Evolutionary conservation across 1,140 invertebrate species (phyloP), one percentile per base, ranked within the genome.

Genomic region (Neomicropteryx cornuta): DNA sequence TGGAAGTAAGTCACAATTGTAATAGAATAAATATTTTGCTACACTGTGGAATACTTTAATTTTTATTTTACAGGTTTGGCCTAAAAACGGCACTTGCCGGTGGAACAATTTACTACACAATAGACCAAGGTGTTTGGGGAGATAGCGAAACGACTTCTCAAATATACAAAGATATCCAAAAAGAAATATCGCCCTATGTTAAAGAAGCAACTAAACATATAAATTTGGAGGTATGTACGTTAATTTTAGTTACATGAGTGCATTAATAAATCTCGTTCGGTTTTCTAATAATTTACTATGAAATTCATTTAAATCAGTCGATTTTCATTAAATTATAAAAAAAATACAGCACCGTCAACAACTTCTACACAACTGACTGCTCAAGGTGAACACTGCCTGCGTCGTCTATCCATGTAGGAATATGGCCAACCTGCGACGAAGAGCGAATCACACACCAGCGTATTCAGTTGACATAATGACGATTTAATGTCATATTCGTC

Each of bases 71-170:
- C 36, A 72, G 71, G 50, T 72, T 73, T 51, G 63, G 61, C 16
- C 45, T 71, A 29, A 72, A 72, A 56, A 59, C 59, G 30, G 69
- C 62, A 31, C 46, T 72, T 33, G 53, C 68, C 5, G 59, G 66
- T 11, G 56, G 59, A 31, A 63, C 69, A 18, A 56, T 69, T 20
- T 73, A 72, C 42, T 71, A 71, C 45, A 62, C 66, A 34, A 55
- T 66, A 3, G 62, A 71, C 24, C 65, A 70, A 58, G 70, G 70
- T 19, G 60, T 73, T n/a, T 73, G 68, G 68, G 67, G 63, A 46
- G 66, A 67, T 23, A 71, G 70, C 48, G 51, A 68, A 34, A 68
- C 62, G 20, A 66, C 68, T n/a, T 44, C 49, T 28, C 60, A 66
- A 42, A 44, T 69, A 20, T 69, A 68, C 41, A 58, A 66, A 41